Base-by-base conservation (phyloP, 1,140 invertebrate genomes). In the Palaemon carinicauda region DNA sequence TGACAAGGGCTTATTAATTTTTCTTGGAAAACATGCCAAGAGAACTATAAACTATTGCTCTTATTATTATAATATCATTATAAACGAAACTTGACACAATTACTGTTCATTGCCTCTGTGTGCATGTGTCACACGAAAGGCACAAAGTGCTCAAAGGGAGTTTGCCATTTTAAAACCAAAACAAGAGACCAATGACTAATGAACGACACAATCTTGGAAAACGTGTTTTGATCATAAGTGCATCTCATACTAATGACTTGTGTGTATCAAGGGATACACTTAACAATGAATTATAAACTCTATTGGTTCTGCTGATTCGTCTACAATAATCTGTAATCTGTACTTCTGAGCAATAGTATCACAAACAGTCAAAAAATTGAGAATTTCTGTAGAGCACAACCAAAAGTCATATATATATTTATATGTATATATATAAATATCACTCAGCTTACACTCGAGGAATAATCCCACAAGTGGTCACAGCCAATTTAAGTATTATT, bases 371-470 rank as follows among this genome's bases (percentile, higher is more conserved):
- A 50, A 80, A 75, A 78, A 75, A 75, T 86, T 86, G 84, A 86
- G 84, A 86, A 86, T 86, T 86, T 86, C 73, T 79, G 77, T 80
- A 73, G 84, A 80, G 65, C 81, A 82, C 81, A 82, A 82, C 81
- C 81, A 65, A 74, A 33, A 31, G 79, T 80, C 52, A 80, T 50
- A 75, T 50, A 33, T 50, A 15, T 50, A 75, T 33, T 75, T 50
- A 75, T 75, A 69, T 69, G 31, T 27, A 27, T 15, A 15, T 27
- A 15, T 29, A 69, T 24, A 69, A 27, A 75, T 50, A 75, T 75
- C 73, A 75, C 73, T 75, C 33, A 75, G 73, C 73, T 50, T 75
- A 80, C 78, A 80, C 53, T 29, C 56, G 56, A 80, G 74, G 84
- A 69, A 54, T 29, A n/a, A 33, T 80, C 84, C n/a, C 84, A 80